Evolutionary conservation across 2,113 vertebrate genomes (phyloP).

Genomic region (Nothocercus julius): DNA sequence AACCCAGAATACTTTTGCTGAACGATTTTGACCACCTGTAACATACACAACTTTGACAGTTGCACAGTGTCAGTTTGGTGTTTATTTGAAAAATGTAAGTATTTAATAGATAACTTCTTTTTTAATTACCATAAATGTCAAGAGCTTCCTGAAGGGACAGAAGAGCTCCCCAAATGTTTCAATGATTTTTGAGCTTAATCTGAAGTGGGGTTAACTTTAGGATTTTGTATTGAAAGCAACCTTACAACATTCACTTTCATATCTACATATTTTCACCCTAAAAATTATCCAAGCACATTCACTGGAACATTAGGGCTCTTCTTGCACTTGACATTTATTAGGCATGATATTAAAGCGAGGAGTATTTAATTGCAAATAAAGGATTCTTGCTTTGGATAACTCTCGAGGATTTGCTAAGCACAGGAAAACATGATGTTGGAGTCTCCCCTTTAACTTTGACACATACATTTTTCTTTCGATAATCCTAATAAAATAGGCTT

Average conservation of each 20-base stretch:
- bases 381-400: conserved; percentile 59
- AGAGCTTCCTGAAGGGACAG: conserved; percentile 54
- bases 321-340: conserved; percentile 73
- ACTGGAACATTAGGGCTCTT: conserved; percentile 54
- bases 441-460: conserved; percentile 12
- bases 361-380: conserved; percentile 76
- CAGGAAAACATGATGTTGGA: not conserved
- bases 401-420: conserved; percentile 56
- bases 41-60: not conserved
- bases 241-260: not conserved
- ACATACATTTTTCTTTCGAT: conserved; percentile 40
- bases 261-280: conserved; percentile 18
- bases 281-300: conserved; percentile 19
- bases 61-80: not conserved
- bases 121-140: conserved; percentile 73
- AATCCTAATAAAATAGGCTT: conserved; percentile 67
- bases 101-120: conserved; percentile 60
- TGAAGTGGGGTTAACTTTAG: conserved; percentile 59
- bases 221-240: conserved; percentile 19
- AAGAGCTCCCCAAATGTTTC: conserved; percentile 57
- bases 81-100: conserved; percentile 40
- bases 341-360: conserved; percentile 50
- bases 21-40: not conserved
- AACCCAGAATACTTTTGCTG: not conserved
- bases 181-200: conserved; percentile 56